Evolutionary conservation across 1,140 invertebrate species (phyloP), one percentile per base, ranked within the genome.

Genomic region (Tribolium castaneum): DNA sequence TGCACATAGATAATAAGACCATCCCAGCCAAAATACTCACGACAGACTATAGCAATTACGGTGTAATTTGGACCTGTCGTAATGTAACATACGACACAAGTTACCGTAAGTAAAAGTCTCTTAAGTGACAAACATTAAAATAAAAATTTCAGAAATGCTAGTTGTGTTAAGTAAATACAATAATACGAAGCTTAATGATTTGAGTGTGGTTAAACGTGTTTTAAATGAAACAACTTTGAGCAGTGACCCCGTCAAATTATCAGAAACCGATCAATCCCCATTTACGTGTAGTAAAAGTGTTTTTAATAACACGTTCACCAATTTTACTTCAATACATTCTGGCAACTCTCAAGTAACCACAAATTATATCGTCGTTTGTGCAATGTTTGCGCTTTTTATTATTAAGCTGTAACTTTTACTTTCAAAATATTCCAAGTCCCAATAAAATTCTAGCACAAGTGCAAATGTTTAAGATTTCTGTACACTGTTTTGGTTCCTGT

Each of bases 1-100:
- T 59, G 51, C 10, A 52, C 16, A 19, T 14, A 7, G 51, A 14
- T 16, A 52, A 19, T 12, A n/a, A 19, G 6, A 14, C 10, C 9
- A 59, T 59, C 7, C 19, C 54, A 6, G 54, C 19, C 9, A 59
- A 59, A 25, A 25, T 59, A n/a, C 14, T 76, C 2, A 22, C 30
- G 2, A 76, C 75, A 50, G 56, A 76, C 50, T 76, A 76, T 51
- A 12, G 35, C 12, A 70, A 70, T 25, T 70, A 76, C 25, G 34
- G 50, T 5, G 56, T 76, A n/a, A 39, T 76, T 50, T 76, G 75
- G 75, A 16, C 54, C 3, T 76, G 75, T 76, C 7, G 4, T 13
- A 34, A 70, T 70, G 4, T 34, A 19, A 45, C 52, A 56, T 22
- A 19, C 10, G 4, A 19, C 10, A n/a, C 16, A 19, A 56, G 52